These are phyloP conservation scores for Drosophila miranda DNA, from an alignment of 1,140 invertebrate species.

Conservation along the genomic window DNA sequence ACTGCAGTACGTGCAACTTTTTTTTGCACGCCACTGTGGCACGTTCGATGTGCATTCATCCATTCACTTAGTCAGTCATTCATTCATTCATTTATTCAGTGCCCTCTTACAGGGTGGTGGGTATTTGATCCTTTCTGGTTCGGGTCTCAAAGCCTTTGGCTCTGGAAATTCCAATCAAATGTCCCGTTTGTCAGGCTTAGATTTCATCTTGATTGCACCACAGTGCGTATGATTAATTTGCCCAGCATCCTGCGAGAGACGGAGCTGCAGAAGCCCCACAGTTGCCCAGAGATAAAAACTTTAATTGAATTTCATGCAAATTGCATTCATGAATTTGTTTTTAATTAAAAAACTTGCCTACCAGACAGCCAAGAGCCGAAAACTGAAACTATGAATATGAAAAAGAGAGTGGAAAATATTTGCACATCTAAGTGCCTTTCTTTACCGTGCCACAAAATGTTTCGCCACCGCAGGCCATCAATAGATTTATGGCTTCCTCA, in stretches of 20 bases:
- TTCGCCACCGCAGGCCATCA: background rate
- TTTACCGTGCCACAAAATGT: conserved; percentile 24
- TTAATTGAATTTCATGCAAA: conserved; percentile 78
- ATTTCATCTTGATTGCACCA: conserved; percentile 44
- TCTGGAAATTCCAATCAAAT: conserved; percentile 28
- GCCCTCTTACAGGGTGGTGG: background rate
- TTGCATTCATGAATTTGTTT: conserved; percentile 67
- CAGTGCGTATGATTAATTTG: conserved; percentile 71
- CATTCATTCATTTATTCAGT: conserved; percentile 35
- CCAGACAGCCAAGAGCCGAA: background rate
- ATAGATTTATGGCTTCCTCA: conserved; percentile 23
- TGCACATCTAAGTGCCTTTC: conserved; percentile 17
- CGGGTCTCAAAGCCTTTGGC: too few species aligned
- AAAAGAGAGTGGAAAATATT: conserved; percentile 10
- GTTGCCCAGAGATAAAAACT: conserved; percentile 60
- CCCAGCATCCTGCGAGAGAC: background rate
- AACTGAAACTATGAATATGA: conserved; percentile 27
- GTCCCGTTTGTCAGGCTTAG: conserved; percentile 51
- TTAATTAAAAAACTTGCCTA: conserved; percentile 63
- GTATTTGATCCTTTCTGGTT: too few species aligned
- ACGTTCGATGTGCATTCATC: conserved; percentile 25
- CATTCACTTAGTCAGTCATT: conserved; percentile 16
- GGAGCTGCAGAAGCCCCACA: background rate
- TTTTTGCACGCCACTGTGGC: conserved; percentile 39
- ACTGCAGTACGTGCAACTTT: conserved; percentile 42